Conservation (phyloP, 2,888 invertebrate species). For the Magallana nippona region DNA sequence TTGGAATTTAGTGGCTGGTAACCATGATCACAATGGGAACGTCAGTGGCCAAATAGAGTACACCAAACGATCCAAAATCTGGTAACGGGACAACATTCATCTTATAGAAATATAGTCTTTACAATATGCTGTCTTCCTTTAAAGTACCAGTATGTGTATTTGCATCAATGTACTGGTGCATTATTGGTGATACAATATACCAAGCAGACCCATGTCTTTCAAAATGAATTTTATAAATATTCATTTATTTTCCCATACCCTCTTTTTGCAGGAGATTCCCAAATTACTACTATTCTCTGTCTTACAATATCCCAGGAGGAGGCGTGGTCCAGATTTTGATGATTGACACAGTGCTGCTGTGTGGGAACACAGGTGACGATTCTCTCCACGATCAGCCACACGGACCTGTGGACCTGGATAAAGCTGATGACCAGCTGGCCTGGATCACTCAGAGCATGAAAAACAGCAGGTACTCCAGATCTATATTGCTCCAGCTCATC, state of each 20-base stretch:
- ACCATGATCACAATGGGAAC: slow-evolving; percentile 82
- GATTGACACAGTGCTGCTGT: slow-evolving; percentile 81
- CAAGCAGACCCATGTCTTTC: too few species aligned
- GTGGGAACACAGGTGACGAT: slow-evolving; percentile 79
- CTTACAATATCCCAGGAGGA: slow-evolving; percentile 72
- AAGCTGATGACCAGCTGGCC: slow-evolving; percentile 77
- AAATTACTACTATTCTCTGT: slow-evolving; percentile 79
- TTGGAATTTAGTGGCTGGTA: slow-evolving; percentile 82
- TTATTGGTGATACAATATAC: too few species aligned
- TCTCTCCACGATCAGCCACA: slow-evolving; percentile 62
- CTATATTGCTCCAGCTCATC: too few species aligned
- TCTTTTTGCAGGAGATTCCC: slow-evolving; percentile 80
- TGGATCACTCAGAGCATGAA: slow-evolving; percentile 79
- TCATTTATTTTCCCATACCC: too few species aligned
- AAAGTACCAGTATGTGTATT: too few species aligned
- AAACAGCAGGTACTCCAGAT: slow-evolving; percentile 66
- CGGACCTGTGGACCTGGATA: slow-evolving; percentile 61
- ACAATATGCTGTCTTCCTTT: too few species aligned
- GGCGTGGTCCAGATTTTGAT: slow-evolving; percentile 80
- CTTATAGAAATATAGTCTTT: not conserved
- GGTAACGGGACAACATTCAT: slow-evolving; percentile 64
- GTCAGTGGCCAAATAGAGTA: slow-evolving; percentile 81
- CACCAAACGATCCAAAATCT: slow-evolving; percentile 74
- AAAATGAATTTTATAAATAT: too few species aligned
- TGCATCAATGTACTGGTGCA: too few species aligned